phyloP scores from a whole-genome alignment of 2,888 invertebrate genomes.

The Exephanes ischioxanthus region DNA sequence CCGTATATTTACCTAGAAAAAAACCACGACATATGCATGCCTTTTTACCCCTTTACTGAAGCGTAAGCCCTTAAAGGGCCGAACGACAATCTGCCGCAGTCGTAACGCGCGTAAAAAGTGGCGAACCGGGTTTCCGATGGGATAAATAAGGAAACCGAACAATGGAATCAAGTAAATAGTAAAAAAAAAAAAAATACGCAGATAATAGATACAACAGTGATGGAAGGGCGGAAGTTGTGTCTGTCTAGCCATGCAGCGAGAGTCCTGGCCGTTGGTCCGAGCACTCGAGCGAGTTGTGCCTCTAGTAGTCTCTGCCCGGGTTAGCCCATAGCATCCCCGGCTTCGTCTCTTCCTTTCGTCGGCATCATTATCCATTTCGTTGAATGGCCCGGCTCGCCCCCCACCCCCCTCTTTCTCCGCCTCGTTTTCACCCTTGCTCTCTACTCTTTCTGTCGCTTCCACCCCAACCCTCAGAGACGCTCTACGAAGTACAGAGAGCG shows the following conservation, averaged over 20 bases:
- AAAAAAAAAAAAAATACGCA: background rate
- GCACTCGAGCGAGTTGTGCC: slow-evolving; percentile 27
- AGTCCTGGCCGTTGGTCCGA: slow-evolving; percentile 21
- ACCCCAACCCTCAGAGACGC: background rate
- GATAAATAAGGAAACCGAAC: slow-evolving; percentile 6
- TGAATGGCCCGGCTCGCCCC: slow-evolving; percentile 33
- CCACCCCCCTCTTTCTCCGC: background rate
- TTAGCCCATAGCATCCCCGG: background rate
- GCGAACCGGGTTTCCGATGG: background rate
- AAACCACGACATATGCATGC: no score
- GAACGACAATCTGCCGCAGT: no score
- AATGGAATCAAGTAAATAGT: background rate
- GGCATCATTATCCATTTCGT: slow-evolving; percentile 52
- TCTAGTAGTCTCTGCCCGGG: background rate
- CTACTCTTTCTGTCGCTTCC: background rate
- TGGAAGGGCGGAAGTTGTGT: slow-evolving; percentile 45
- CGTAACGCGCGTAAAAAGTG: no score
- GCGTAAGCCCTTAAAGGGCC: no score
- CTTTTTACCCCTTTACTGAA: no score
- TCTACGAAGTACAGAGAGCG: background rate
- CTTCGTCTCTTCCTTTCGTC: slow-evolving; percentile 35
- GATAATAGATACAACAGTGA: slow-evolving; percentile 23
- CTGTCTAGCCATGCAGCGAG: slow-evolving; percentile 25
- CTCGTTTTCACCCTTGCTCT: slow-evolving; percentile 40
- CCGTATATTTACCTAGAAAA: no score